Evolutionary conservation across 2,888 invertebrate species (phyloP), one percentile per base, ranked within the genome.

Genomic region (Apodemia mormo): DNA sequence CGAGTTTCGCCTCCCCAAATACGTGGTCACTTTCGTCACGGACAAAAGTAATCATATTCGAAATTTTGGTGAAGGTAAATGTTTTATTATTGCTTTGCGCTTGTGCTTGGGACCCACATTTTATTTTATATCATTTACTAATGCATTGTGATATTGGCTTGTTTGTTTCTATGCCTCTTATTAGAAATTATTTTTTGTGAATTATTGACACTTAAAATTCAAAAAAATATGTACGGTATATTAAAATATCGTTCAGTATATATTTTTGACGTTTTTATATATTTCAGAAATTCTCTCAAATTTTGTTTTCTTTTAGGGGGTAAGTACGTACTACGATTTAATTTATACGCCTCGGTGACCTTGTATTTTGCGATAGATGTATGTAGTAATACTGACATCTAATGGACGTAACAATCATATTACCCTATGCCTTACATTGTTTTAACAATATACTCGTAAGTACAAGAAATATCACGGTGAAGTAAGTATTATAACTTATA

Each of bases 41-140:
- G 94, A 94, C 85, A 93, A 94, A 85, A 94, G 94, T 86, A 94
- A 94, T 85, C 94, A 94, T 87, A 93, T 93, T 85, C 94, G 94
- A 84, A 94, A 92, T 88, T 95, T 94, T 89, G 95, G 95, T 85
- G 95, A 95, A 94, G 95, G 95, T 95, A 93, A 91, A 90, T 89
- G 89, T 90, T 89, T 84, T 90, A 86, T 92, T 89, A 89, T 88
- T 86, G 90, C 92, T 92, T 90, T 86, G 88, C 87, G 89, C 91
- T 89, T 90, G 72, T 82, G 89, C 89, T 88, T 88, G 90, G 88
- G 88, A 22, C 87, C 82, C 82, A 58, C 45, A 56, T 29, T 58
- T 58, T 58, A 58, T 30, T 30, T 58, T 58, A 10, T 29, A 58
- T 75, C 83, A 81, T 86, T 86, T 65, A 74, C 75, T 77, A 76